Conservation (phyloP, 1,140 invertebrate species). For the Drosophila nigromelanica region DNA sequence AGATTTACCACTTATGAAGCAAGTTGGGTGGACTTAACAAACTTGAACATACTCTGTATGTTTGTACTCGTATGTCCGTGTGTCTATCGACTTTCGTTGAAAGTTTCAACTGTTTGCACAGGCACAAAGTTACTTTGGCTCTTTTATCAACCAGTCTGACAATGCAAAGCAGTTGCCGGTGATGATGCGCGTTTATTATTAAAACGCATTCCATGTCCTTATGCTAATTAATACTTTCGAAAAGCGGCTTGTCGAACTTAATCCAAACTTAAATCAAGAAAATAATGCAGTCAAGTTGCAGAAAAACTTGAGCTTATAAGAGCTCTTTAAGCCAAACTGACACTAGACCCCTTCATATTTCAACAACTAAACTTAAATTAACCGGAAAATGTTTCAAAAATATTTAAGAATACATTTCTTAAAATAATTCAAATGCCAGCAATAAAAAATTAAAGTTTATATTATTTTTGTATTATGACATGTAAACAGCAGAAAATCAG, state of each 20-base stretch:
- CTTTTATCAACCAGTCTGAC: background rate
- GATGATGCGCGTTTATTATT: background rate
- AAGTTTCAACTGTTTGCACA: slow-evolving; percentile 29
- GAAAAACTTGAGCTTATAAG: no score
- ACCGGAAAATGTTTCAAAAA: no score
- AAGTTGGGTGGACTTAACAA: slow-evolving; percentile 3
- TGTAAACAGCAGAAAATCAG: no score
- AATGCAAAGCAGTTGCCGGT: background rate
- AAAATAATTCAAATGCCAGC: no score
- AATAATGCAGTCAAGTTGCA: background rate
- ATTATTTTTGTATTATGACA: no score
- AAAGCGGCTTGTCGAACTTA: background rate
- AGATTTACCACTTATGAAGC: slow-evolving; percentile 24
- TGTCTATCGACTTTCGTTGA: slow-evolving; percentile 8
- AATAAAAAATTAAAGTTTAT: no score
- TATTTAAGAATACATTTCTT: no score
- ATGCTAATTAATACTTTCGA: background rate
- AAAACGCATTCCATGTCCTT: background rate
- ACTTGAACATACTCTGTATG: background rate
- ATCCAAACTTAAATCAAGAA: slow-evolving; percentile 2
- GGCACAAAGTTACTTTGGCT: slow-evolving; percentile 3
- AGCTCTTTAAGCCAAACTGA: no score
- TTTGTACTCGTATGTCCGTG: background rate
- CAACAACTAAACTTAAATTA: no score
- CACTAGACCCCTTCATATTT: no score